Evolutionary conservation across 1,140 invertebrate genomes (phyloP).

Genomic region (Plectrocnemia conspersa): DNA sequence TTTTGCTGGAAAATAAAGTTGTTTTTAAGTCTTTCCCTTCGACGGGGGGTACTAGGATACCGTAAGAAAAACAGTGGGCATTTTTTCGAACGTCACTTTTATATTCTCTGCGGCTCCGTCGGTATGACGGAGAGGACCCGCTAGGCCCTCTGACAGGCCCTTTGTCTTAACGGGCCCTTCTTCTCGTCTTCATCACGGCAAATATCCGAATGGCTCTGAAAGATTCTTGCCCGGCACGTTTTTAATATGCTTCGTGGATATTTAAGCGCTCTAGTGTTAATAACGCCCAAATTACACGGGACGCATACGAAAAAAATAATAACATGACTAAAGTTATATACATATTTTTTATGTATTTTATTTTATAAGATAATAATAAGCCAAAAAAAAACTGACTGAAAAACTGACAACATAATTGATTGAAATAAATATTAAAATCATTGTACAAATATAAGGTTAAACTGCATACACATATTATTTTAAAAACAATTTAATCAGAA

Average conservation of each 20-base stretch:
- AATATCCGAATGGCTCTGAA: constrained; percentile 2
- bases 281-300: background rate
- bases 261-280: background rate
- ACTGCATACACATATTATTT: too few species aligned
- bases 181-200: constrained; percentile 10
- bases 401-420: too few species aligned
- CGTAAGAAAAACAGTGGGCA: constrained; percentile 16
- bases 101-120: constrained; percentile 8
- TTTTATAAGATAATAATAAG: too few species aligned
- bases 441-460: too few species aligned
- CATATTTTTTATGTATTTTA: too few species aligned
- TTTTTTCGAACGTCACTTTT: constrained; percentile 24
- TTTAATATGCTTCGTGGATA: constrained; percentile 12
- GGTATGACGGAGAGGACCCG: constrained; percentile 15
- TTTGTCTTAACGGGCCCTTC: constrained; percentile 12
- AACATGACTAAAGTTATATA: too few species aligned
- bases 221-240: constrained; percentile 2
- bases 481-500: too few species aligned
- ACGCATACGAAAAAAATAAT: background rate
- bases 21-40: too few species aligned
- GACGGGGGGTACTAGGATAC: too few species aligned
- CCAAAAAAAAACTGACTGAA: too few species aligned
- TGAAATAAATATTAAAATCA: too few species aligned
- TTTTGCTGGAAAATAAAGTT: too few species aligned
- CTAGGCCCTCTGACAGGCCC: constrained; percentile 14